Percentiles rank a stretch among this genome's conserved stretches.
Evolutionary conservation across 1,140 invertebrate genomes (phyloP).

Genomic region (Drosophila santomea): DNA sequence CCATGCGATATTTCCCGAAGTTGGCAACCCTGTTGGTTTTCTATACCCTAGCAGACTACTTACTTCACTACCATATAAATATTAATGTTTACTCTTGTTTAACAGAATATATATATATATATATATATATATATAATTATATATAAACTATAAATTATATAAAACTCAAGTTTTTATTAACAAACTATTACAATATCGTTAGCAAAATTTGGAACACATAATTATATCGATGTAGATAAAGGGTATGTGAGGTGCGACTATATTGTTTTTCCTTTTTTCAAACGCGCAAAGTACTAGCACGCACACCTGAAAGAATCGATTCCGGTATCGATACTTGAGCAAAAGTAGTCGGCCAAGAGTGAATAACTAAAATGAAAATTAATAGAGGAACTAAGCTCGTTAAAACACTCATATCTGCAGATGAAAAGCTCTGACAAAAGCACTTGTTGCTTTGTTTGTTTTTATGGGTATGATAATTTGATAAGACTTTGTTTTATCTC

Average conservation of each 20-base stretch:
- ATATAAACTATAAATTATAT: too few relatives aligned
- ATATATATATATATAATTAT: too few relatives aligned
- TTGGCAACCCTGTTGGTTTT: background rate
- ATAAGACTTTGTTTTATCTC: conserved; percentile 1
- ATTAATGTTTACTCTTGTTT: too few relatives aligned
- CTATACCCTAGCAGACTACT: background rate
- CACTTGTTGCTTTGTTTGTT: conserved; percentile 21
- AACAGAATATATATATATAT: too few relatives aligned
- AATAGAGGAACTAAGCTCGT: background rate
- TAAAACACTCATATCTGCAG: background rate
- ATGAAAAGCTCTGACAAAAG: background rate
- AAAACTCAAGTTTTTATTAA: too few relatives aligned
- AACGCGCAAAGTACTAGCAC: background rate
- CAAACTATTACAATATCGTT: too few relatives aligned
- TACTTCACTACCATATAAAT: too few relatives aligned
- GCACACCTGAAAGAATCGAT: conserved; percentile 8
- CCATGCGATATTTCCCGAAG: background rate
- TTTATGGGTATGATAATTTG: background rate
- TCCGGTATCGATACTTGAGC: conserved; percentile 5
- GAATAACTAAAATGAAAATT: conserved; percentile 15
- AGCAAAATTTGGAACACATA: too few relatives aligned
- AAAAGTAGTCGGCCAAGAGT: conserved; percentile 7
- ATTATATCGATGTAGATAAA: background rate
- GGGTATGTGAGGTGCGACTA: background rate
- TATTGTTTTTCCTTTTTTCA: too few relatives aligned